Evolutionary conservation across 37 sponge, comb jelly and placozoan genomes (phyloP).

Genomic region (Mnemiopsis leidyi): DNA sequence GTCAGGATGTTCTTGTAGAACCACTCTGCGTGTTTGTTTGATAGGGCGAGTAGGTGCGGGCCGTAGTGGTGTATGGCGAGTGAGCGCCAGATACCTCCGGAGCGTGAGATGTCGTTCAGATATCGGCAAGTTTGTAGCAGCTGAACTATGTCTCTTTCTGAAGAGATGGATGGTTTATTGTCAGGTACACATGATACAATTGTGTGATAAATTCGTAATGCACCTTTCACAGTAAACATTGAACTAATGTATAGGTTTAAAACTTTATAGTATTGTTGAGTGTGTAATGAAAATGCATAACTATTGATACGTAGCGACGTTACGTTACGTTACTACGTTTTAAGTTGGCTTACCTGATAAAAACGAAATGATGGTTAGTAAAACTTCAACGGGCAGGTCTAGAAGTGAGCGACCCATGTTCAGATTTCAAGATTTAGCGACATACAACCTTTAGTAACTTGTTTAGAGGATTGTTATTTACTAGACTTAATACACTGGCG

Average conservation of each 20-base stretch:
- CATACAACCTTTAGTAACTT: no score
- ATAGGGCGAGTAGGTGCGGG: neutral
- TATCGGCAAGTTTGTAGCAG: neutral
- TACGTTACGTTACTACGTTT: neutral
- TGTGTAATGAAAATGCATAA: no score
- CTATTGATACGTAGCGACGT: no score
- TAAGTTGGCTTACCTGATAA: conserved; percentile 5
- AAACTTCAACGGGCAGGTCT: conserved; percentile 19
- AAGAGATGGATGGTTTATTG: neutral
- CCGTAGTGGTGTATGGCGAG: conserved; percentile 17
- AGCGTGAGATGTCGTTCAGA: neutral
- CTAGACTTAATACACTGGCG: no score
- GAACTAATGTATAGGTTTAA: neutral
- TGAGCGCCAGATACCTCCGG: neutral
- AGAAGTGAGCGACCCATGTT: neutral
- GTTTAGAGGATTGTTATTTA: no score
- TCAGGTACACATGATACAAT: neutral
- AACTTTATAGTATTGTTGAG: neutral
- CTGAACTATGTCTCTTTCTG: conserved; percentile 27
- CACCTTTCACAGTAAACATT: neutral
- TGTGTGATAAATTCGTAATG: neutral
- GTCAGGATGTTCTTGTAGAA: conserved; percentile 32
- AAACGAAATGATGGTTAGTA: neutral
- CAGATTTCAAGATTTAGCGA: no score
- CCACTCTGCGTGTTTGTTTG: neutral